Conservation (phyloP, 2,797 vertebrate species). For the Macroramphosus scolopax region DNA sequence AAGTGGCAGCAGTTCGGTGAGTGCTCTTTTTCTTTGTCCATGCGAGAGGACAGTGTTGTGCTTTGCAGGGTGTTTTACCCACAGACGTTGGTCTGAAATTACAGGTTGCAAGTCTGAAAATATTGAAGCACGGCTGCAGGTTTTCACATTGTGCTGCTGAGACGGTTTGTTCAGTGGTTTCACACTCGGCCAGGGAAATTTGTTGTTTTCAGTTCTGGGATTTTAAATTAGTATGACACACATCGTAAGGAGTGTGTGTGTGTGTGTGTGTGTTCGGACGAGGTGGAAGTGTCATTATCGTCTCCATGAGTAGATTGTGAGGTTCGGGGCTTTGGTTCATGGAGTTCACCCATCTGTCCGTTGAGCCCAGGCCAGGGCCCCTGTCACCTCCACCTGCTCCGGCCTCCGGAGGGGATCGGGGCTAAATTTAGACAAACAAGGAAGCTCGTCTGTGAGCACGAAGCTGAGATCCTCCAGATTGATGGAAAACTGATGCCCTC, state of each 20-base stretch:
- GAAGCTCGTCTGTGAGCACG: slow-evolving; percentile 43
- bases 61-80: slow-evolving; percentile 43
- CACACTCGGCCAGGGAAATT: slow-evolving; percentile 56
- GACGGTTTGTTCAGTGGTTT: slow-evolving; percentile 67
- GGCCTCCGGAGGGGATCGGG: slow-evolving; percentile 57
- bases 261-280: slow-evolving; percentile 25
- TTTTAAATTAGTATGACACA: slow-evolving; percentile 42
- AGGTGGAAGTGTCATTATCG: slow-evolving; percentile 53
- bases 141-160: slow-evolving; percentile 60
- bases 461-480: slow-evolving; percentile 58
- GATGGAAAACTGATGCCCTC: slow-evolving; percentile 40
- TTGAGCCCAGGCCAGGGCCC: slow-evolving; percentile 66
- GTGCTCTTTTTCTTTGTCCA: slow-evolving; percentile 2
- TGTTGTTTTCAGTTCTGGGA: slow-evolving; percentile 54
- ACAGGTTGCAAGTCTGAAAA: slow-evolving; percentile 65
- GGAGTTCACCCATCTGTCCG: slow-evolving; percentile 73
- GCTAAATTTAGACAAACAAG: slow-evolving; percentile 65
- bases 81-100: slow-evolving; percentile 60
- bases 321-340: slow-evolving; percentile 65
- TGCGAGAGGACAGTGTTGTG: slow-evolving; percentile 44
- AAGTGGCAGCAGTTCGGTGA: slow-evolving; percentile 22
- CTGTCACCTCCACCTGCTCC: slow-evolving; percentile 75
- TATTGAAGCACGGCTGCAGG: slow-evolving; percentile 63
- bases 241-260: too few relatives aligned
- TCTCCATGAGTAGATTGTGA: slow-evolving; percentile 51